These are phyloP conservation scores for Diabrotica virgifera DNA, from an alignment of 1,140 invertebrate species.

Conservation along the genomic window DNA sequence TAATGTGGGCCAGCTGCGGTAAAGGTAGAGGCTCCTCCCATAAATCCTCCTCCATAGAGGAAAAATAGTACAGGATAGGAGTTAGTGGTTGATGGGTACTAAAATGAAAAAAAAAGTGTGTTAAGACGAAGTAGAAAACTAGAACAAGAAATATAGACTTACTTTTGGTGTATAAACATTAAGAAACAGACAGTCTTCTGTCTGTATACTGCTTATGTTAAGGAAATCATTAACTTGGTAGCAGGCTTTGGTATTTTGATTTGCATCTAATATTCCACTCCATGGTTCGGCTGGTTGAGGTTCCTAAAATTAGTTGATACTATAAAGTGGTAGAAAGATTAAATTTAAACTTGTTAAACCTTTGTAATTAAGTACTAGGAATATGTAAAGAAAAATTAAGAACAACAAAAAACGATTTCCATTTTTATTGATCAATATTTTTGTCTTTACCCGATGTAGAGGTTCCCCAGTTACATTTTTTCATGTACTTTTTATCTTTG, in stretches of 20 bases:
- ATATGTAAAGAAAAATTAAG: too few relatives aligned
- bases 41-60: conserved; percentile 72
- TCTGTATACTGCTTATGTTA: conserved; percentile 10
- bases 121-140: too few relatives aligned
- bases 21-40: conserved; percentile 58
- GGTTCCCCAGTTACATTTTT: too few relatives aligned
- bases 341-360: too few relatives aligned
- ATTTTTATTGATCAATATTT: too few relatives aligned
- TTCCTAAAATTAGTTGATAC: conserved; percentile 7
- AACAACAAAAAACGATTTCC: too few relatives aligned
- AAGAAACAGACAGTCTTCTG: conserved; percentile 25
- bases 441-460: too few relatives aligned
- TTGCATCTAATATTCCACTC: conserved; percentile 14
- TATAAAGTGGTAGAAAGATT: too few relatives aligned
- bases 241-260: conserved; percentile 17
- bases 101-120: neutral
- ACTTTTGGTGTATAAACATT: conserved; percentile 23
- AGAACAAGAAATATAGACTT: neutral
- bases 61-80: conserved; percentile 69
- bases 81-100: conserved; percentile 11
- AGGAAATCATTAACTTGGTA: neutral
- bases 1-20: conserved; percentile 64
- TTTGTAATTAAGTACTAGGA: too few relatives aligned
- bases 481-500: too few relatives aligned
- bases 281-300: conserved; percentile 9